Evolutionary conservation across 1,140 invertebrate genomes (phyloP).

Genomic region (Mercenaria mercenaria): DNA sequence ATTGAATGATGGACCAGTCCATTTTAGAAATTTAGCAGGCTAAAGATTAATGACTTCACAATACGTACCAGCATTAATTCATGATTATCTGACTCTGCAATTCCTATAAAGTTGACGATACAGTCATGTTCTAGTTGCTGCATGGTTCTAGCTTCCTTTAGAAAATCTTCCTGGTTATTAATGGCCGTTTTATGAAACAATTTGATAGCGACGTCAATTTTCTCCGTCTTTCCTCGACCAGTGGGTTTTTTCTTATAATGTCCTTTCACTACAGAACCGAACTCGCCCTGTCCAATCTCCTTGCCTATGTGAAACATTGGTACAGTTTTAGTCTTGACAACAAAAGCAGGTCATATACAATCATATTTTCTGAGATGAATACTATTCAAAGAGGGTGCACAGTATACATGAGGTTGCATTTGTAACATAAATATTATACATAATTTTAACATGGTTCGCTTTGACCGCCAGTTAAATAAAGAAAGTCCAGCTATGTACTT

Average conservation of each 20-base stretch:
- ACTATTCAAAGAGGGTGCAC: too few species aligned
- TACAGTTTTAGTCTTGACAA: too few species aligned
- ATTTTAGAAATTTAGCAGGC: too few species aligned
- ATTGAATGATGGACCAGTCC: too few species aligned
- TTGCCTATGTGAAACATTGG: constrained; percentile 84
- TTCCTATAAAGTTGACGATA: constrained; percentile 95
- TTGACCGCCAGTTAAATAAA: too few species aligned
- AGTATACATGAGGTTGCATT: too few species aligned
- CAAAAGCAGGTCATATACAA: too few species aligned
- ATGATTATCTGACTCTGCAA: constrained; percentile 90
- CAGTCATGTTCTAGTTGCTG: constrained; percentile 94
- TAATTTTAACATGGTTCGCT: too few species aligned
- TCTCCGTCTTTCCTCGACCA: constrained; percentile 63
- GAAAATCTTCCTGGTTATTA: constrained; percentile 73
- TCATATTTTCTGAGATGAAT: too few species aligned
- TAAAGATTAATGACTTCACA: too few species aligned
- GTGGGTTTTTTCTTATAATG: constrained; percentile 86
- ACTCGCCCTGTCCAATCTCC: constrained; percentile 95
- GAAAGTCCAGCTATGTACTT: too few species aligned
- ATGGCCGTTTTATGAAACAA: constrained; percentile 89
- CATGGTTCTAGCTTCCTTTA: constrained; percentile 96
- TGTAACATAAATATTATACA: too few species aligned
- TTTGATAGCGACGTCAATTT: constrained; percentile 92
- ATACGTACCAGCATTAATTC: constrained; percentile 90
- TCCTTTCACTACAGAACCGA: constrained; percentile 94